phyloP scores from a whole-genome alignment of 2,888 invertebrate species.

The Drosophila infuscata region DNA sequence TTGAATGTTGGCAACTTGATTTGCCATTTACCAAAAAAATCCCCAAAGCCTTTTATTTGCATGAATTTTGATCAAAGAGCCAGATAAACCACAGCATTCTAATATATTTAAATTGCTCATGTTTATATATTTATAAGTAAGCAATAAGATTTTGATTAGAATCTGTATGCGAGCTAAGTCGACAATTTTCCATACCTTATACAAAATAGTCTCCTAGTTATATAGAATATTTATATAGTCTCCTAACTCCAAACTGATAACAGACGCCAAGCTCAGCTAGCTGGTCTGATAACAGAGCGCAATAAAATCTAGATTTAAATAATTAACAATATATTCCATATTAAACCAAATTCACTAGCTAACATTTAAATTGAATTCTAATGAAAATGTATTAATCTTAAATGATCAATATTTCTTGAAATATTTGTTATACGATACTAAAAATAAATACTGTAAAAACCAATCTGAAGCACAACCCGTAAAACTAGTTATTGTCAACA shows the following conservation, averaged over 20 bases:
- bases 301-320: neutral
- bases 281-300: neutral
- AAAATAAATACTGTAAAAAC: neutral
- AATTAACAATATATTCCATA: neutral
- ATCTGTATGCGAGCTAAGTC: too few relatives aligned
- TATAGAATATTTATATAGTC: neutral
- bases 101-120: too few relatives aligned
- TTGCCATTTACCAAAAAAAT: slow-evolving; percentile 43
- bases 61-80: neutral
- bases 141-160: neutral
- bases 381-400: neutral
- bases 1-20: slow-evolving; percentile 31
- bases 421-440: neutral
- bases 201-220: neutral
- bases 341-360: neutral
- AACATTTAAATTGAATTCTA: neutral
- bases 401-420: neutral
- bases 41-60: neutral
- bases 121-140: too few relatives aligned
- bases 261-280: neutral
- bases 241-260: neutral
- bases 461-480: neutral
- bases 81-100: neutral
- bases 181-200: too few relatives aligned
- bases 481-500: neutral